Conservation (phyloP, 2,113 vertebrate genomes). For the Macaca nemestrina region DNA sequence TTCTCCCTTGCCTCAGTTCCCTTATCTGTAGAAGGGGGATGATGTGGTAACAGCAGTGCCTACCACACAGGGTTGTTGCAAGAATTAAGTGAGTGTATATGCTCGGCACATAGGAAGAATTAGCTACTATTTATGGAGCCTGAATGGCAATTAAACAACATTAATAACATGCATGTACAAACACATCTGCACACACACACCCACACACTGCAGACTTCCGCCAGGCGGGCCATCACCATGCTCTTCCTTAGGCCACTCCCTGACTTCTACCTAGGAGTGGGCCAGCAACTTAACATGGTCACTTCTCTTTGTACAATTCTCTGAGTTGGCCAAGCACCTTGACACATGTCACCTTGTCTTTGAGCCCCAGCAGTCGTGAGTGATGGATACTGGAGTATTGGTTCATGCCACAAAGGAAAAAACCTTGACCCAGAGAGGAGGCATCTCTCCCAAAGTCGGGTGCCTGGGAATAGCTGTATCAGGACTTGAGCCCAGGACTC, state of each 20-base stretch:
- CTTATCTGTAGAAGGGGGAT: not conserved
- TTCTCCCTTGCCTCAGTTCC: not conserved
- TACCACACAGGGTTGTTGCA: not conserved
- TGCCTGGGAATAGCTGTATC: too few relatives aligned
- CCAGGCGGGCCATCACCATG: not conserved
- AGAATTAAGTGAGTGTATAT: not conserved
- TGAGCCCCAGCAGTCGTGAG: not conserved
- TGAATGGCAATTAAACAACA: too few relatives aligned
- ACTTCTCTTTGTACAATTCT: not conserved
- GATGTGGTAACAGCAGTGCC: not conserved
- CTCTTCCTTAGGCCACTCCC: not conserved
- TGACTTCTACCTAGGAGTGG: not conserved
- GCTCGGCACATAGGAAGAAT: not conserved
- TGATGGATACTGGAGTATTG: not conserved
- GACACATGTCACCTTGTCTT: not conserved
- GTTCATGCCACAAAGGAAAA: not conserved
- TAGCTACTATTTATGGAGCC: not conserved
- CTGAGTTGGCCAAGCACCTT: not conserved
- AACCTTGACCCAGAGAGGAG: not conserved
- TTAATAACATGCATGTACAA: not conserved
- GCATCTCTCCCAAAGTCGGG: too few relatives aligned
- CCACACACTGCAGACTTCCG: accelerated
- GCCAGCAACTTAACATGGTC: not conserved
- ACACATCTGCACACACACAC: accelerated
- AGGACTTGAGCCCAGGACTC: too few relatives aligned